Conservation (phyloP, 2,113 vertebrate species). For the Quiscalus mexicanus region DNA sequence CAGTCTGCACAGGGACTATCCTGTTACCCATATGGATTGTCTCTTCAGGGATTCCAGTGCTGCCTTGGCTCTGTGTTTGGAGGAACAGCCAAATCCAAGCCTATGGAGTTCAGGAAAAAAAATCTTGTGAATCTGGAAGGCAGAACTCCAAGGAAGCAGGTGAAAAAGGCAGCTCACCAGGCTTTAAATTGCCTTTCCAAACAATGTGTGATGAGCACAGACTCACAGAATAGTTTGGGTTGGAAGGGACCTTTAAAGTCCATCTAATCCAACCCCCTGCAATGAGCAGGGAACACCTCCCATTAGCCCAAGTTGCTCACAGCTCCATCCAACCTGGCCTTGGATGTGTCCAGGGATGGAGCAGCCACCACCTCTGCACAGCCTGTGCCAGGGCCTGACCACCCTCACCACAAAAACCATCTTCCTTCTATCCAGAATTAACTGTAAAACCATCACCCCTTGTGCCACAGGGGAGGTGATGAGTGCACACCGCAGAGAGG, state of each 20-base stretch:
- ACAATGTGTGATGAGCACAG: not conserved
- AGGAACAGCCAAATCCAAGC: not conserved
- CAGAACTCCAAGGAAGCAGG: not conserved
- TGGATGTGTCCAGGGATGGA: not conserved
- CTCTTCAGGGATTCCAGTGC: not conserved
- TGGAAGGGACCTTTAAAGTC: not conserved
- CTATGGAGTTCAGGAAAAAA: not conserved
- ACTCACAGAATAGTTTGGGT: not conserved
- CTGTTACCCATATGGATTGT: not conserved
- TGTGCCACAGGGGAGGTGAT: not conserved
- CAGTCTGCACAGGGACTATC: not conserved
- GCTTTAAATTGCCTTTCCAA: not conserved
- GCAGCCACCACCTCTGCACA: not conserved
- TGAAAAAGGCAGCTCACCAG: not conserved
- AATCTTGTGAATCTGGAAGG: not conserved
- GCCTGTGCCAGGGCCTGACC: not conserved
- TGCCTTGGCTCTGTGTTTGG: not conserved
- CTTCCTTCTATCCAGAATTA: not conserved
- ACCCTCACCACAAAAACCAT: not conserved
- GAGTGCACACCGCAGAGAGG: not conserved
- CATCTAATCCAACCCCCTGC: not conserved
- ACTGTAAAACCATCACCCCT: not conserved
- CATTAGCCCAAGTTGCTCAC: not conserved
- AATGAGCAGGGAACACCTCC: not conserved
- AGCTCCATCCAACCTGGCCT: not conserved